phyloP scores from a whole-genome alignment of 2,888 invertebrate species.

The Charanyca ferruginea region DNA sequence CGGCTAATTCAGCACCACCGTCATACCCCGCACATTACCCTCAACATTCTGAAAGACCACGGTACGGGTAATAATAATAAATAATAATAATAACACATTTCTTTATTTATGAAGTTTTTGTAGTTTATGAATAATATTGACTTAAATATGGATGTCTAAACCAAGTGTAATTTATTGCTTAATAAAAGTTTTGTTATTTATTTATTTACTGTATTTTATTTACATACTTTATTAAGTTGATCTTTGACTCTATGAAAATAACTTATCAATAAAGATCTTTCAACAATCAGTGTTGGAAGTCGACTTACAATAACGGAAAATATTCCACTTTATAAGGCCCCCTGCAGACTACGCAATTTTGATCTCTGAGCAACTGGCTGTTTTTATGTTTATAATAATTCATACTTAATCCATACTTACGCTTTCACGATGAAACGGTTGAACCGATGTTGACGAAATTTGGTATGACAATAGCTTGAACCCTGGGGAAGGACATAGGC shows the following conservation, averaged over 20 bases:
- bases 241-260: not conserved
- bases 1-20: conserved; percentile 1
- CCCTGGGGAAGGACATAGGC: too few species aligned
- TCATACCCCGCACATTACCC: conserved; percentile 33
- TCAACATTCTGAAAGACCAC: conserved; percentile 35
- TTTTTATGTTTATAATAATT: too few species aligned
- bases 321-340: too few species aligned
- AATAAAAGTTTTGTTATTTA: conserved; percentile 7
- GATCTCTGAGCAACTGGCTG: too few species aligned
- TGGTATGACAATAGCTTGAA: too few species aligned
- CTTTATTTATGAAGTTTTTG: too few species aligned
- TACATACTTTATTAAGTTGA: not conserved
- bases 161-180: not conserved
- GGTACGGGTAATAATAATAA: conserved; percentile 29
- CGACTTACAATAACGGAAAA: not conserved
- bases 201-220: conserved; percentile 14
- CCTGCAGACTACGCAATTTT: too few species aligned
- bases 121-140: not conserved
- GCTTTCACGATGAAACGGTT: too few species aligned
- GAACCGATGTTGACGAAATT: too few species aligned
- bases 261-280: not conserved
- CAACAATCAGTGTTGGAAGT: not conserved
- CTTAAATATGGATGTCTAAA: not conserved
- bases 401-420: too few species aligned
- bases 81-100: too few species aligned